Evolutionary conservation across 2,797 vertebrate species (phyloP).

Genomic region (Sciurus vulgaris): DNA sequence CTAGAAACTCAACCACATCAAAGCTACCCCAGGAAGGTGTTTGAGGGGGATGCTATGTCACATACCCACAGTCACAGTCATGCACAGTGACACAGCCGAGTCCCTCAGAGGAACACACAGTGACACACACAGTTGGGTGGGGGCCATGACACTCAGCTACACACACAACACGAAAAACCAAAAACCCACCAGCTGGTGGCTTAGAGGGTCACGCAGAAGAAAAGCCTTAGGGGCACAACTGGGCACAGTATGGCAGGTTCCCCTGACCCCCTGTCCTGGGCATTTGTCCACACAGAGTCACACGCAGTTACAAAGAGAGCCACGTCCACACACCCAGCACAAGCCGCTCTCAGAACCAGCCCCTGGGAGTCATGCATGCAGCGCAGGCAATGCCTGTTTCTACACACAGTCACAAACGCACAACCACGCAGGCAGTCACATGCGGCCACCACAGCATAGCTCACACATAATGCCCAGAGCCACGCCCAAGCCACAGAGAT

Average conservation of each 20-base stretch:
- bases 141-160: constrained; percentile 7
- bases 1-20: constrained; percentile 83
- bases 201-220: background rate
- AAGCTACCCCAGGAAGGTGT: constrained; percentile 76
- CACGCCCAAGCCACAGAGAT: constrained; percentile 50
- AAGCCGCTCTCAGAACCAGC: background rate
- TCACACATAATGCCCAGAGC: background rate
- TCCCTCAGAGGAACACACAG: constrained; percentile 69
- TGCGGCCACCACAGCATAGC: background rate
- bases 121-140: constrained; percentile 63
- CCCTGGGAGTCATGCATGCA: background rate
- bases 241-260: background rate
- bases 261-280: background rate
- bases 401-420: background rate
- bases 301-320: background rate
- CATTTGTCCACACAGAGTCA: fast-evolving
- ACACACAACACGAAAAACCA: background rate
- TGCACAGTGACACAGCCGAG: constrained; percentile 73
- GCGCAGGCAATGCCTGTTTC: background rate
- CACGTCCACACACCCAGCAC: background rate
- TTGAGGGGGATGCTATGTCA: constrained; percentile 54
- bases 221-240: background rate
- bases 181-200: background rate
- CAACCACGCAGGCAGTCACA: background rate
- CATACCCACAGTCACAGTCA: constrained; percentile 74